Conservation (phyloP, 2,113 vertebrate genomes). For the Macquaria ambigua region DNA sequence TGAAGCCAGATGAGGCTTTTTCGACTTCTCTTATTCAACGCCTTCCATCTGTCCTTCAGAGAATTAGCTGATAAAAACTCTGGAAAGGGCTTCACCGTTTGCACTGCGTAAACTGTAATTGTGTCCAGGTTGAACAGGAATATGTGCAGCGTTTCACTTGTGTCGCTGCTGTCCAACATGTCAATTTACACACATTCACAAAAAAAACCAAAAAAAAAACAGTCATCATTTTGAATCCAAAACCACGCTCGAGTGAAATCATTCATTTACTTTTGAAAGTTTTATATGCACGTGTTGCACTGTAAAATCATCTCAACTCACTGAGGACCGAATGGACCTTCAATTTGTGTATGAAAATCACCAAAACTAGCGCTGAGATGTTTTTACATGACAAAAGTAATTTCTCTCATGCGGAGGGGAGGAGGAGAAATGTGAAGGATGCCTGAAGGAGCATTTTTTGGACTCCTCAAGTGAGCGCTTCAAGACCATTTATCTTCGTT, state of each 20-base stretch:
- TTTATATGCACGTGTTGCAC: conserved; percentile 11
- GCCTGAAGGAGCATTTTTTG: conserved; percentile 31
- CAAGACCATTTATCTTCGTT: conserved; percentile 13
- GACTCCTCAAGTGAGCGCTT: neutral
- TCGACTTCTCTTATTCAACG: conserved; percentile 2
- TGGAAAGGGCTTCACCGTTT: conserved; percentile 3
- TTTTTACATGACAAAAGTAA: conserved; percentile 24
- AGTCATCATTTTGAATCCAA: neutral
- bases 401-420: conserved; percentile 20
- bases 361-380: neutral
- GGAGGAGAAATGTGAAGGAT: conserved; percentile 8
- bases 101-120: neutral
- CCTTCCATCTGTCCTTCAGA: neutral
- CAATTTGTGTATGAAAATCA: neutral
- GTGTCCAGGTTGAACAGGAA: conserved; percentile 9
- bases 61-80: conserved; percentile 23
- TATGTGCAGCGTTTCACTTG: conserved; percentile 4
- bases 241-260: neutral
- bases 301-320: neutral
- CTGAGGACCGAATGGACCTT: neutral
- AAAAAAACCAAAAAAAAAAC: neutral
- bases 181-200: neutral
- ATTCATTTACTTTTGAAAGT: neutral
- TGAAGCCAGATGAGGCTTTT: conserved; percentile 72
- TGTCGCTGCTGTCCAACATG: neutral